Evolutionary conservation across 2,113 vertebrate genomes (phyloP).

Genomic region (Zapus hudsonius): DNA sequence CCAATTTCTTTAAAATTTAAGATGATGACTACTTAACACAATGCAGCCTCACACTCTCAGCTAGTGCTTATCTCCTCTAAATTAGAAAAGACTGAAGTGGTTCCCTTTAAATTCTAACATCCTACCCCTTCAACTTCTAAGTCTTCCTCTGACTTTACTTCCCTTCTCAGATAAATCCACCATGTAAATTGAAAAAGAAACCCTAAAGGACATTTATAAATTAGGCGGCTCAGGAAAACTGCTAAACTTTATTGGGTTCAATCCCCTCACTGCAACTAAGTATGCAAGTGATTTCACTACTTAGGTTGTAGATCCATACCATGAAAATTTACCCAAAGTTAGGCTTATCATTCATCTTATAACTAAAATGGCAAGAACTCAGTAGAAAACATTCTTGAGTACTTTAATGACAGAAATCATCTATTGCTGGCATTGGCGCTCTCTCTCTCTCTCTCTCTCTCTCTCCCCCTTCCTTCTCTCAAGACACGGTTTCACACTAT

Average conservation of each 20-base stretch:
- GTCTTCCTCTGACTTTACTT: conserved; percentile 17
- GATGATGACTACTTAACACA: not conserved
- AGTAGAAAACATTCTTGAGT: not conserved
- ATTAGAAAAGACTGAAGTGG: not conserved
- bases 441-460: no score
- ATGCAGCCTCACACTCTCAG: not conserved
- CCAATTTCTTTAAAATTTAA: conserved; percentile 16
- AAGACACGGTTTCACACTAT: no score
- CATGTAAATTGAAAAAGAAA: conserved; percentile 33
- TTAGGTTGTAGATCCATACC: not conserved
- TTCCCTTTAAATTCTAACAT: conserved; percentile 49
- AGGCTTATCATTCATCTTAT: not conserved
- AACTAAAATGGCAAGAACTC: not conserved
- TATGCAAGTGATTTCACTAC: not conserved
- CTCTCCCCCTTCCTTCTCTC: no score
- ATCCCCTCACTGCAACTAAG: no score
- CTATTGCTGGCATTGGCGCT: not conserved
- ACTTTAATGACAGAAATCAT: conserved; percentile 4
- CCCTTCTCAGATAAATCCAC: not conserved
- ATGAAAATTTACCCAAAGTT: conserved; percentile 16
- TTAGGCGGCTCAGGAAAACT: not conserved
- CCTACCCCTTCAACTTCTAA: conserved; percentile 14
- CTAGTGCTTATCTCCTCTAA: not conserved
- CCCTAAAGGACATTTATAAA: conserved; percentile 27
- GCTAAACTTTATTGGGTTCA: not conserved